Base-by-base conservation (phyloP, 2,888 invertebrate species). In the Folsomia manolachei region DNA sequence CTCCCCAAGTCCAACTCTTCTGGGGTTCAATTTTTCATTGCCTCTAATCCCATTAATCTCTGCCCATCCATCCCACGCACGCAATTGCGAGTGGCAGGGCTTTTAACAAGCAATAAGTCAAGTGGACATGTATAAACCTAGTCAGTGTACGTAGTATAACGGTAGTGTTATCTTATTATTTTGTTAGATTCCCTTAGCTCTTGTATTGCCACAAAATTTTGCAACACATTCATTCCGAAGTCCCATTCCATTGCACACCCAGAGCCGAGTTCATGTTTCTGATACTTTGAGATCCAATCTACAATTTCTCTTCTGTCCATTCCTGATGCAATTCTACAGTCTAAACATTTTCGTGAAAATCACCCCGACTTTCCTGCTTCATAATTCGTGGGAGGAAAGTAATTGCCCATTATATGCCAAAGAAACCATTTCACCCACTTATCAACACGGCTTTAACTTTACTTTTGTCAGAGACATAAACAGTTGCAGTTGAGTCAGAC, bases 11-110 rank as follows among this genome's bases (percentile, higher is more conserved):
- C n/a, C n/a, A n/a, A n/a, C n/a, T n/a, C n/a, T n/a, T n/a, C n/a
- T n/a, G n/a, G n/a, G n/a, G 11, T 19, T 27, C 63, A 14, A 63
- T 63, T 63, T 63, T 27, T 63, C 63, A 25, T 63, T 63, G n/a
- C 26, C 11, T 27, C 19, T n/a, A 24, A 11, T 63, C 63, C 52
- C 65, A 66, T 66, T 52, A 66, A 66, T 66, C 65, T 66, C 52
- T 66, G 65, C 65, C 65, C 27, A 21, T 52, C 65, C 65, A n/a
- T 7, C 27, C 11, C 39, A 64, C 64, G 26, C 64, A 26, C 18
- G 56, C 56, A 14, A 39, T 39, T 39, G 39, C 39, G 39, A 39
- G 39, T 39, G 39, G 39, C 39, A 39, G 39, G 4, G 39, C 39
- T 39, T 14, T 39, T 39, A 39, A 39, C 39, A 39, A 39, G 14